Evolutionary conservation across 35 echinoderm and acorn worm genomes (phyloP), one percentile per base, ranked within the genome.

Genomic region (Acanthaster planci): DNA sequence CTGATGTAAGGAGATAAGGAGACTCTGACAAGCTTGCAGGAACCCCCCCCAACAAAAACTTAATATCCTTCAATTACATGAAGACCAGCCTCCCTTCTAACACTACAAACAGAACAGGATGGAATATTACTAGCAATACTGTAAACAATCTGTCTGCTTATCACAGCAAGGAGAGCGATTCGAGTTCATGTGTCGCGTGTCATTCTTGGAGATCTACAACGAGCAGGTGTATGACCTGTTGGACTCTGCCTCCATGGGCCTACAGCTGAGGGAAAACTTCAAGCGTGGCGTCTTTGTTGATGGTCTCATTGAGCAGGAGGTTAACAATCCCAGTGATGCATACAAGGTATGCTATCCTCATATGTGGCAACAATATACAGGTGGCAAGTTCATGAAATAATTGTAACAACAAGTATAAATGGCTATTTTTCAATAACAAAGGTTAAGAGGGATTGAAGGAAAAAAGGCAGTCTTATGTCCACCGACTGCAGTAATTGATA

Each of bases 201-300:
- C 95, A 14, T 97, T 97, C 51, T 82, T 97, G 80, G 95, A 97
- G 79, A 97, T 97, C 32, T 97, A 97, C 85, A 93, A 93, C 30
- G 95, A 97, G 53, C 90, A 93, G 64, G 83, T 97, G 0, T 97
- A 83, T 72, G 95, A 97, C 22, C 82, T 97, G 39, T 50, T 97
- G 85, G 95, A 97, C 55, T 53, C 88, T 27, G 89, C 95, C 35
- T 93, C 87, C 14, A 67, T 72, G 14, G 88, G 88, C 34, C 91
- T 97, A 1, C 88, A 97, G 30, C 91, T 97, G 5, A 88, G 95
- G 77, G 95, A 97, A 40, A 93, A 93, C 76, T 88, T 97, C 64
- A 93, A 93, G 82, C 90, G 90, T 47, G 95, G 95, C 82, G 95
- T 97, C 37, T 97, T 91, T 88, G 95, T 93, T 10, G 95, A 93